Base-by-base conservation (phyloP, 2,888 invertebrate species). In the Cataglyphis cursor region DNA sequence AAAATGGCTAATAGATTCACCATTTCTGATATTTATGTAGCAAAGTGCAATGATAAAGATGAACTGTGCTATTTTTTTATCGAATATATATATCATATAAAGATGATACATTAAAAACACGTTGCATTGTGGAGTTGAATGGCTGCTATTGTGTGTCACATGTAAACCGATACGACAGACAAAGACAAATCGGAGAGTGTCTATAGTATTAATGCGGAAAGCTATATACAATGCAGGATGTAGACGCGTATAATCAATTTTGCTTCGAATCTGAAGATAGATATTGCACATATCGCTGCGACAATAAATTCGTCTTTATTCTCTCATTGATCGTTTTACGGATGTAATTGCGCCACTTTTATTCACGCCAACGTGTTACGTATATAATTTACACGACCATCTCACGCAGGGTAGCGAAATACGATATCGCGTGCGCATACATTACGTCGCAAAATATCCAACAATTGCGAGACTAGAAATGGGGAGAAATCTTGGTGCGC, bases 281-380 rank as follows among this genome's bases (percentile, higher is more conserved):
- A 70, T 44, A 68, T 35, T 44, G 59, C 66, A 41, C 28, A 68
- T 68, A 21, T 78, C 78, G 78, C 68, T 31, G 59, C 59, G 35
- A 70, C 70, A 61, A 80, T 80, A 80, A 80, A 80, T 80, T 80
- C 44, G 59, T 70, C 70, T 80, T 70, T 80, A 80, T 70, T 59
- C 59, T 59, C 44, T 70, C 78, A 80, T 78, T 59, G 78, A 78
- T 80, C 59, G 70, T 70, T 73, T 84, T 57, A 64, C 78, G 15
- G 48, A n/a, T 73, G 57, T 83, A 82, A 82, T 74, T 81, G 78
- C 80, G 81, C 48, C 51, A 44, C 70, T 72, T 86, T 85, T 86
- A 82, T 80, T 72, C 78, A 41, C 59, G 24, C 24, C n/a, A 72
- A 72, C 61, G 64, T 59, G 24, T 70, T 70, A 78, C 78, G 70